These are phyloP conservation scores for Cebidichthys violaceus DNA, from an alignment of 2,113 vertebrate species.

Conservation along the genomic window DNA sequence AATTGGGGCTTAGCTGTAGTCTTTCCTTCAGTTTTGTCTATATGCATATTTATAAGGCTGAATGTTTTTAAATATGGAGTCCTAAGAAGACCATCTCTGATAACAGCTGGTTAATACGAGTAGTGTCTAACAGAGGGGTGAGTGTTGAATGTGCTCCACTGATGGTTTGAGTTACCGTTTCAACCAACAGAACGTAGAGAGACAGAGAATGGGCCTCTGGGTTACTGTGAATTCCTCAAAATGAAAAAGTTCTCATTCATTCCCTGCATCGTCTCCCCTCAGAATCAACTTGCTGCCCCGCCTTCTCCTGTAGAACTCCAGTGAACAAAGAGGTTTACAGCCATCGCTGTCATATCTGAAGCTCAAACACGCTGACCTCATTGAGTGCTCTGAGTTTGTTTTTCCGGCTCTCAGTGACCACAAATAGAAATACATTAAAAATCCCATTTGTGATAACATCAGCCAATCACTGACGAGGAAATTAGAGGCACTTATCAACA, in stretches of 20 bases:
- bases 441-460: slow-evolving; percentile 70
- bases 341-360: background rate
- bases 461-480: slow-evolving; percentile 67
- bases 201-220: background rate
- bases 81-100: no score
- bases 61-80: background rate
- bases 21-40: no score
- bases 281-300: background rate
- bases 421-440: slow-evolving; percentile 76
- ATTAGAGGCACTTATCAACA: slow-evolving; percentile 70
- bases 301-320: no score
- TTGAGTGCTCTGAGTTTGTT: slow-evolving; percentile 32
- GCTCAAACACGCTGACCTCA: slow-evolving; percentile 38
- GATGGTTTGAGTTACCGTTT: background rate
- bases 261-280: background rate
- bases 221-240: background rate
- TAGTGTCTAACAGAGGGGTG: slow-evolving; percentile 18
- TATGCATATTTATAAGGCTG: no score
- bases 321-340: background rate
- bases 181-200: background rate
- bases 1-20: background rate
- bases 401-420: slow-evolving; percentile 59
- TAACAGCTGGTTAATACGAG: no score
- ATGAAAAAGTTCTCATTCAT: background rate
- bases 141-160: slow-evolving; percentile 37